phyloP scores from a whole-genome alignment of 2,113 vertebrate genomes.

The Ginglymostoma cirratum region DNA sequence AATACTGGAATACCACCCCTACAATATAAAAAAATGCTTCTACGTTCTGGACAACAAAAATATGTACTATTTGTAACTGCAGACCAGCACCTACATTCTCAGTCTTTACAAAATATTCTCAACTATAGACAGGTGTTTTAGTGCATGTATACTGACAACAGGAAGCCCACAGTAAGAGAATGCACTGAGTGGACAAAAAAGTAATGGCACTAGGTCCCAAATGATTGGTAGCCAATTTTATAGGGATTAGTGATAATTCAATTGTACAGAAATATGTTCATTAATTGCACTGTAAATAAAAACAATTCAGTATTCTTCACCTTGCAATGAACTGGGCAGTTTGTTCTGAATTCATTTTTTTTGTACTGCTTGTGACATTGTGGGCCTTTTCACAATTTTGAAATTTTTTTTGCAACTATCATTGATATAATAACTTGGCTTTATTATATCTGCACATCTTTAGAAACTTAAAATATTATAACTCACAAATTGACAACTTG shows the following conservation, averaged over 20 bases:
- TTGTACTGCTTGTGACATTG: background rate
- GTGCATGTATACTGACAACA: background rate
- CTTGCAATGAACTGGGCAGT: background rate
- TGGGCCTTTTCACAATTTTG: background rate
- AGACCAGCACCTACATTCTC: background rate
- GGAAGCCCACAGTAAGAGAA: background rate
- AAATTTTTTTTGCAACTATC: background rate
- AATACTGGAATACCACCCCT: background rate
- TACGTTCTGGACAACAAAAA: background rate
- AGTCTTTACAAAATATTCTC: background rate
- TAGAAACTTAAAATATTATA: background rate
- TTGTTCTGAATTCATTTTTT: background rate
- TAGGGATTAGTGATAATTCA: conserved; percentile 30
- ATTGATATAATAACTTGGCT: background rate
- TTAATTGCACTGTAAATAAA: conserved; percentile 31
- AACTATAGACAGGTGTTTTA: background rate
- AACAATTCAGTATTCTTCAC: background rate
- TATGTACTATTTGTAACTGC: conserved; percentile 6
- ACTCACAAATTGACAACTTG: background rate
- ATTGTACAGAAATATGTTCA: background rate
- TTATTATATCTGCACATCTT: background rate
- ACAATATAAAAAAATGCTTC: conserved; percentile 5
- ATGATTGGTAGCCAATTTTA: conserved; percentile 22
- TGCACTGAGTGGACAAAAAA: background rate
- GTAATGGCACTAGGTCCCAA: conserved; percentile 7